Conservation (phyloP, 2,113 vertebrate species). For the Cinclus cinclus region DNA sequence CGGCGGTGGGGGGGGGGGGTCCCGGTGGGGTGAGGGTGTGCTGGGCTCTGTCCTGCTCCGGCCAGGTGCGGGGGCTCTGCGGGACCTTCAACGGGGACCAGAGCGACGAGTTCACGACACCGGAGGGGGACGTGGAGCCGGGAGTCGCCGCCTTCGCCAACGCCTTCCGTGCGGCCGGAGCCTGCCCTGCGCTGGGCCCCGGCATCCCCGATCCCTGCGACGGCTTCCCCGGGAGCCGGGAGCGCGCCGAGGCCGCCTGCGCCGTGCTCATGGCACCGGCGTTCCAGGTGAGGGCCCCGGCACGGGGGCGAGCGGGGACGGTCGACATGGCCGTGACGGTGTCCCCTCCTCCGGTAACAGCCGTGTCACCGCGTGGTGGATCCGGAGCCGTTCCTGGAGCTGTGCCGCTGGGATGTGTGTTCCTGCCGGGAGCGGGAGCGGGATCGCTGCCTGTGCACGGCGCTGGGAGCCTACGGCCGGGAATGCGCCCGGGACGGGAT, state of each 20-base stretch:
- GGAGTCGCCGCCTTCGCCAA: constrained; percentile 73
- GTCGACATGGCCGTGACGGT: fast-evolving
- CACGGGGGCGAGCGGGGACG: fast-evolving
- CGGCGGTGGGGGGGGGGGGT: neutral
- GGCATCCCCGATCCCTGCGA: constrained; percentile 68
- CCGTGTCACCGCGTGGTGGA: constrained; percentile 84
- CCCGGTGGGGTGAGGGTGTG: neutral
- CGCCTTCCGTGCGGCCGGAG: constrained; percentile 73
- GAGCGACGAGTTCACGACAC: constrained; percentile 88
- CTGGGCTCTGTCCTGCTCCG: too few species aligned
- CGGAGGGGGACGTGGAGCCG: constrained; percentile 85
- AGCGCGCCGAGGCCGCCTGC: constrained; percentile 77
- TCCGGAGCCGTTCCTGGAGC: constrained; percentile 74
- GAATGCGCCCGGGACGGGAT: constrained; percentile 82
- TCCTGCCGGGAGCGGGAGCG: constrained; percentile 39
- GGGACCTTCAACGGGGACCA: constrained; percentile 90
- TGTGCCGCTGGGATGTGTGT: constrained; percentile 81
- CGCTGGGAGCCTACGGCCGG: constrained; percentile 80
- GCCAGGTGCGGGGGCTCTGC: constrained; percentile 86
- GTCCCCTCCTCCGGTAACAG: constrained; percentile 28
- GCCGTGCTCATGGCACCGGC: constrained; percentile 65
- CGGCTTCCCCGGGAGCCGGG: constrained; percentile 72
- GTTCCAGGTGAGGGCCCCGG: constrained; percentile 78
- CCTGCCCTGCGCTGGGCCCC: constrained; percentile 53
- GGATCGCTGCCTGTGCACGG: constrained; percentile 76